phyloP scores from a whole-genome alignment of 2,888 invertebrate species.

The Cheilosia soror region DNA sequence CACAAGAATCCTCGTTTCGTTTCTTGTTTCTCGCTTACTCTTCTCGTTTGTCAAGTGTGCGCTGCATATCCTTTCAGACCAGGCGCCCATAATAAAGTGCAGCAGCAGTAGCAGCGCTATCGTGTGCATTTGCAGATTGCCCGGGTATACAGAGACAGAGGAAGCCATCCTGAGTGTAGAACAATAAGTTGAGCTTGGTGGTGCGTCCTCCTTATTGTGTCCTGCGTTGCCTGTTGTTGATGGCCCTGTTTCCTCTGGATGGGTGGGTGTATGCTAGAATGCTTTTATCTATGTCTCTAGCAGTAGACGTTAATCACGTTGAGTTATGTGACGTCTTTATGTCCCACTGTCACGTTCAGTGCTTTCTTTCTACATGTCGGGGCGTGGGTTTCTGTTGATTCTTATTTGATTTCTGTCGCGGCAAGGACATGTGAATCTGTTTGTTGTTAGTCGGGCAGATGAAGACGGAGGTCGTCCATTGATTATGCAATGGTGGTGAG shows the following conservation, averaged over 20 bases:
- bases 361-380: slow-evolving; percentile 55
- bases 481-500: slow-evolving; percentile 2
- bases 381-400: slow-evolving; percentile 42
- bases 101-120: slow-evolving; percentile 36
- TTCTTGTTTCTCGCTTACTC: slow-evolving; percentile 14
- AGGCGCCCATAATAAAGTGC: slow-evolving; percentile 75
- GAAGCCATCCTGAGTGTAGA: slow-evolving; percentile 63
- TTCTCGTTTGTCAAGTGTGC: slow-evolving; percentile 60
- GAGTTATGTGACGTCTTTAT: slow-evolving; percentile 84
- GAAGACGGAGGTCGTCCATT: background rate
- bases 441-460: slow-evolving; percentile 13
- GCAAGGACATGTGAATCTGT: slow-evolving; percentile 57
- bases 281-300: slow-evolving; percentile 71
- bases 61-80: slow-evolving; percentile 60
- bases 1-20: slow-evolving; percentile 50
- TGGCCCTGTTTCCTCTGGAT: slow-evolving; percentile 61
- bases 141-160: slow-evolving; percentile 50
- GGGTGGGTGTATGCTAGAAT: slow-evolving; percentile 31
- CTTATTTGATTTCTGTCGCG: slow-evolving; percentile 32
- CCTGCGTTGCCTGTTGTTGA: slow-evolving; percentile 71
- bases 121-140: slow-evolving; percentile 61
- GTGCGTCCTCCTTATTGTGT: slow-evolving; percentile 74
- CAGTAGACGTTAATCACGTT: slow-evolving; percentile 83
- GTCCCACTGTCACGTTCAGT: slow-evolving; percentile 77
- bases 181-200: slow-evolving; percentile 71